Base-by-base conservation (phyloP, 1,140 invertebrate species). In the Ganaspis sp. region DNA sequence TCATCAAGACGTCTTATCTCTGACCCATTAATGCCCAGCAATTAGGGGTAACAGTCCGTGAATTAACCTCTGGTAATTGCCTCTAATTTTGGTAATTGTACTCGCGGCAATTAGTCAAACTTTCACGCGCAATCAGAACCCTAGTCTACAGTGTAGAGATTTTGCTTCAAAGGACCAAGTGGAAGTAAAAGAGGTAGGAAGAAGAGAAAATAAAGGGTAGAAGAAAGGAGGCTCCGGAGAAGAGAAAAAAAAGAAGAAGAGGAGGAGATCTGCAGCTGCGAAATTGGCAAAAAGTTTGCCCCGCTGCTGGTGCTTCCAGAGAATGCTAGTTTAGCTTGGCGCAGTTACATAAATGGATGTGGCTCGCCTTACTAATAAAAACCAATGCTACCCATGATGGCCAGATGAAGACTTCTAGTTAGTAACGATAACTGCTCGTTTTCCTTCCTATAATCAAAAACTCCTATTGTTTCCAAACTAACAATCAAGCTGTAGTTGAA, bases 11-110 rank as follows among this genome's bases (percentile, higher is more conserved):
- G 81, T 80, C 80, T 81, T 82, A 75, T 29, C 74, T 75, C 75
- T 85, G 81, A 83, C 84, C 81, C 79, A 83, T 84, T 88, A 88
- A 87, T 81, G 85, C 81, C 78, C 79, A 84, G 82, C 87, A 88
- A 88, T 89, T 88, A 83, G 78, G 81, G 83, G 75, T 84, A 87
- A 86, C 86, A 80, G 83, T 78, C 80, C 81, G 81, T 83, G 84
- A 88, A 88, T 87, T 89, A 87, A 88, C 87, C 86, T 81, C 75
- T 82, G 74, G 81, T 88, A 87, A 89, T 89, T 88, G 84, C 81
- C 78, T 81, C 82, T 85, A 88, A 88, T 88, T 87, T 83, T 77
- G 64, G 81, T 88, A 87, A 88, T 88, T 87, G 82, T 81, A 78
- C 81, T 84, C 82, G 74, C 70, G 80, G 77, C 86, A 83, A 88